Evolutionary conservation across 2,113 vertebrate genomes (phyloP), one percentile per base, ranked within the genome.

Genomic region (Malurus elegans): DNA sequence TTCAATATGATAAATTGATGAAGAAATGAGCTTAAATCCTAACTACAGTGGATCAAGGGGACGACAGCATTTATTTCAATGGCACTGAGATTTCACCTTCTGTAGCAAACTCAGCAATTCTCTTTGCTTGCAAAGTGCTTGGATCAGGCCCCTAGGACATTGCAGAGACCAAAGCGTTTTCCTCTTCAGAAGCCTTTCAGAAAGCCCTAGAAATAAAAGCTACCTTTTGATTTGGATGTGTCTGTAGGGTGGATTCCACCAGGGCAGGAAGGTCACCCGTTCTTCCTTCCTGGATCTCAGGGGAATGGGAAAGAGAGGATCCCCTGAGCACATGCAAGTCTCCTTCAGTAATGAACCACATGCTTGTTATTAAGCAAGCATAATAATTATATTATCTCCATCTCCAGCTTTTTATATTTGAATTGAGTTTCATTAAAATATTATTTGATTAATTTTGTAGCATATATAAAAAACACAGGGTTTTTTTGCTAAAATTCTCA

Each of bases 151-250:
- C 34, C 42, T 50, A 90, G 83, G 92, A 93, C 73, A 74, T 76
- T 76, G 58, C 69, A 93, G 85, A 86, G 69, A 95, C 75, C 48
- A 96, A 97, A 95, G 78, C 7, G 53, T 36, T 96, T 91, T 95
- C 42, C 29, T 92, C 79, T 90, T 92, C 69, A 92, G 89, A 94
- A 92, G 64, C 45, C 90, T 91, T 92, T 95, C 69, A 83, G 72
- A 95, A 74, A 92, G 56, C 21, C 69, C 23, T 75, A 76, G 80
- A 83, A 92, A 88, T 81, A 88, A 95, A 96, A 91, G 44, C 23
- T 78, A 54, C 17, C 47, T 90, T 92, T 96, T 91, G 65, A 90
- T 95, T 90, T 81, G 58, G 53, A 86, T 64, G 62, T 65, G 36
- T 92, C 81, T 87, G 58, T 88, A 90, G 65, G 66, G 81, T 67